Base-by-base conservation (phyloP, 2,113 vertebrate species). In the Taurulus bubalis region DNA sequence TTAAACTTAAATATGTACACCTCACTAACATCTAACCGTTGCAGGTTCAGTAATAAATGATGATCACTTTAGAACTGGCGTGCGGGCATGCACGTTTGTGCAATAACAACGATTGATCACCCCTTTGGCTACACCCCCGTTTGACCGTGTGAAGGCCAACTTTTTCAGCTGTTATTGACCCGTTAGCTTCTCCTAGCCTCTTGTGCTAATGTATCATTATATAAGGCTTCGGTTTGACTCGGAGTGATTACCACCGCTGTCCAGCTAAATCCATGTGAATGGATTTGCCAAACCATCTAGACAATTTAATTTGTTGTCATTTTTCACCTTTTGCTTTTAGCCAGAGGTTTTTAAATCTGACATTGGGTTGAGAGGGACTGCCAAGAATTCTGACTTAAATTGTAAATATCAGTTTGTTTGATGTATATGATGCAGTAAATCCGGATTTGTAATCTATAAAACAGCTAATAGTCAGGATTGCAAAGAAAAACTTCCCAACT, bases 161-260 rank as follows among this genome's bases (percentile, higher is more conserved):
- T 45, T 63, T 36, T 70, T 60, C 66, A 18, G 34, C 45, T 77
- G 75, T 18, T 70, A 88, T 92, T 22, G 88, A 93, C 72, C 86
- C 15, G 56, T 69, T 82, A 81, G 69, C 77, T 34, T 67, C 56
- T 24, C 22, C 36, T 51, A 68, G 79, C 83, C 18, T 77, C 42
- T 40, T 7, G 12, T 60, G 84, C 85, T 82, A 80, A 87, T 79
- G 77, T 83, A 42, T 24, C 32, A 26, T 93, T 92, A 86, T 30
- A 34, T 89, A 91, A 92, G 67, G 66, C 63, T 38, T 77, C 53
- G 15, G 68, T 85, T 82, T 62, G 73, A 67, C 80, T 38, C 2
- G 24, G 45, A 55, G 56, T 30, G 28, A 59, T 40, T 16, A 49
- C 22, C 67, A 3, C 24, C 2, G 16, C 47, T 16, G 67, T 80